phyloP scores from a whole-genome alignment of 1,140 invertebrate species.

The Acromyrmex heyeri region DNA sequence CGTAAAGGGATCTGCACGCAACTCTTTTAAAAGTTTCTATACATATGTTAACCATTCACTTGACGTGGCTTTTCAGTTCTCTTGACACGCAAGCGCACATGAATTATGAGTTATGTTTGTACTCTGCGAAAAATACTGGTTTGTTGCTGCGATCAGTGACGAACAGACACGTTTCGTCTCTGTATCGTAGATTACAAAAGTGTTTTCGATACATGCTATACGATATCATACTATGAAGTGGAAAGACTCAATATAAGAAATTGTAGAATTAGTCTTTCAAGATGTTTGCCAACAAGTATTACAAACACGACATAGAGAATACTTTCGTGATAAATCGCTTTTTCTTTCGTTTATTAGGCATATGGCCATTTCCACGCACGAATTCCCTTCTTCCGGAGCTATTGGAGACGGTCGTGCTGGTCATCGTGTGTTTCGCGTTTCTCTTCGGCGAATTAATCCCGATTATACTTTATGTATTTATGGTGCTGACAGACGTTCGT shows the following conservation, averaged over 20 bases:
- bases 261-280: neutral
- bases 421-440: neutral
- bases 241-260: neutral
- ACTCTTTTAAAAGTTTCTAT: conserved; percentile 13
- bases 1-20: neutral
- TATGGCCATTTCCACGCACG: neutral
- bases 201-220: neutral
- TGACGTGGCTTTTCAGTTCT: too few species aligned
- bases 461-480: too few species aligned
- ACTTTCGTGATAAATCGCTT: conserved; percentile 1
- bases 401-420: neutral
- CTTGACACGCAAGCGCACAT: too few species aligned
- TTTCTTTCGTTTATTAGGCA: neutral
- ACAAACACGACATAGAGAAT: neutral
- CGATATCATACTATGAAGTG: neutral
- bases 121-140: too few species aligned
- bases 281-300: conserved; percentile 27
- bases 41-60: neutral
- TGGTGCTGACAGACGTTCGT: too few species aligned
- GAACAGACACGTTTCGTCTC: neutral
- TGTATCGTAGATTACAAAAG: neutral
- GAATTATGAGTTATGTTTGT: neutral
- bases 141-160: neutral
- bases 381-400: neutral
- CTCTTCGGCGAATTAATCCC: too few species aligned